These are phyloP conservation scores for Orius laevigatus DNA, from an alignment of 1,140 invertebrate species.

Conservation along the genomic window DNA sequence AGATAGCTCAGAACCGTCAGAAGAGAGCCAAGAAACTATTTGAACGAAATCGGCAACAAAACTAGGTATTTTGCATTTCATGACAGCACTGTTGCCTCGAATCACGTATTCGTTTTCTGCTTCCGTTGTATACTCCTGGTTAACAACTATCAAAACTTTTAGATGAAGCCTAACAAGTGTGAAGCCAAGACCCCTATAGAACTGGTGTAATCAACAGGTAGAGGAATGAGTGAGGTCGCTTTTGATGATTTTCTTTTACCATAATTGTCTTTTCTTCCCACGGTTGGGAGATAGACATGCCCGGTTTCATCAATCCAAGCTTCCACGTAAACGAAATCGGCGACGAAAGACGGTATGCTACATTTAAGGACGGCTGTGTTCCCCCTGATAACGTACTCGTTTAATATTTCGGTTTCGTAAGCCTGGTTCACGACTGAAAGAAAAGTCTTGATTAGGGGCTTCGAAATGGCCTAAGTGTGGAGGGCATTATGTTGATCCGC, in stretches of 20 bases:
- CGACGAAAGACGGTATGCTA: constrained; percentile 79
- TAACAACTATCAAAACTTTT: constrained; percentile 41
- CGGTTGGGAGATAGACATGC: constrained; percentile 24
- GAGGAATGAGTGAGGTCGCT: constrained; percentile 2
- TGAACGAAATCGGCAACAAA: constrained; percentile 74
- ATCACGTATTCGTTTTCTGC: constrained; percentile 76
- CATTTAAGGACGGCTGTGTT: constrained; percentile 85
- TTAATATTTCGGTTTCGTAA: constrained; percentile 84
- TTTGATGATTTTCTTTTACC: constrained; percentile 3
- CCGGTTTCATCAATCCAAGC: constrained; percentile 72
- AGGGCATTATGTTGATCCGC: neutral
- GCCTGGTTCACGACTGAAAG: constrained; percentile 65
- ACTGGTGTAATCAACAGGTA: neutral
- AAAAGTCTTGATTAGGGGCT: neutral
- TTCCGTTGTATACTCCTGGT: constrained; percentile 62
- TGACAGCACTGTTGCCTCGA: constrained; percentile 65
- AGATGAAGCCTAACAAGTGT: constrained; percentile 20
- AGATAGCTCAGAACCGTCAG: neutral
- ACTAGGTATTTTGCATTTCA: constrained; percentile 75
- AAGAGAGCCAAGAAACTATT: constrained; percentile 62
- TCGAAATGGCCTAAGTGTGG: neutral
- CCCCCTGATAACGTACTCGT: constrained; percentile 33
- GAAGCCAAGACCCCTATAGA: neutral
- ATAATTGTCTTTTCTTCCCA: constrained; percentile 25
- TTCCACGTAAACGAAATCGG: constrained; percentile 75